phyloP scores from a whole-genome alignment of 2,888 invertebrate genomes.

The Chydorus sphaericus region DNA sequence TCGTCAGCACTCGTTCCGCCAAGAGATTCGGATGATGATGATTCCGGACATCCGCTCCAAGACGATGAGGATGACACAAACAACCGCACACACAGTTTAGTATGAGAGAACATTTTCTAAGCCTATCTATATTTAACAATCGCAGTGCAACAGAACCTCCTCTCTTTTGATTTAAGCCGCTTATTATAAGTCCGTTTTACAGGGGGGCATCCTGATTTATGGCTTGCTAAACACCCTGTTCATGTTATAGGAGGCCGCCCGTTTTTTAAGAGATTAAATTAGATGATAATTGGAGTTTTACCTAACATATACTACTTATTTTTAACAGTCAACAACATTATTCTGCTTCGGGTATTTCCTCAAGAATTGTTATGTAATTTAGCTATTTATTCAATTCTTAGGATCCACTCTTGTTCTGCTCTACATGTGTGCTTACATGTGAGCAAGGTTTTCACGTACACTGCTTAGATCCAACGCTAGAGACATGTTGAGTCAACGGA shows the following conservation, averaged over 20 bases:
- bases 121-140: neutral
- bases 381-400: constrained; percentile 5
- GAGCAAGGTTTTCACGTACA: constrained; percentile 60
- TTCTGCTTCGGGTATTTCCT: constrained; percentile 71
- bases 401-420: constrained; percentile 49
- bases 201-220: no score
- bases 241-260: no score
- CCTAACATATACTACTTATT: neutral
- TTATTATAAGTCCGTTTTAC: no score
- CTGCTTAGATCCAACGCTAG: constrained; percentile 56
- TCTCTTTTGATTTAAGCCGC: no score
- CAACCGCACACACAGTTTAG: constrained; percentile 6
- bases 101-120: neutral
- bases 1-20: constrained; percentile 5
- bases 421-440: no score
- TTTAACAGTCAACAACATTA: constrained; percentile 28
- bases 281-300: no score
- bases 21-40: constrained; percentile 5
- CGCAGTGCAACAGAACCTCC: no score
- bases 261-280: no score
- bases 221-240: neutral
- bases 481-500: constrained; percentile 22
- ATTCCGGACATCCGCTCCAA: constrained; percentile 8
- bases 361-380: constrained; percentile 36
- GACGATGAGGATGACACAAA: constrained; percentile 3